Evolutionary conservation across 37 sponge, comb jelly and placozoan species (phyloP), one percentile per base, ranked within the genome.

Genomic region (Lycopodina hypogea): DNA sequence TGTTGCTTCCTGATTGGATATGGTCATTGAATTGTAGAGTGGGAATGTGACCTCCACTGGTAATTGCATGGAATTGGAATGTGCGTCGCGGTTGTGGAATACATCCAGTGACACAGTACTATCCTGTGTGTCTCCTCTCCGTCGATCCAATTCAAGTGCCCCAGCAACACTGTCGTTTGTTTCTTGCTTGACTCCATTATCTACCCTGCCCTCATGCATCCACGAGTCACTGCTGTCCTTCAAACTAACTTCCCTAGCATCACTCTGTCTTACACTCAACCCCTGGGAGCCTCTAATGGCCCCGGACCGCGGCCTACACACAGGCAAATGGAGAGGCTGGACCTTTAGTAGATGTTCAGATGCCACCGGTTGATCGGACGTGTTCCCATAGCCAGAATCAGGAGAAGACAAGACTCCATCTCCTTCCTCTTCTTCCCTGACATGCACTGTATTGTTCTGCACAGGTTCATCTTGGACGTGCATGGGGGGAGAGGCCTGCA

Each of bases 371-470:
- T 65, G 33, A 41, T 76, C 84, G 23, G 84, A 77, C 18, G 84
- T 86, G 69, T 79, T 73, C 17, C 80, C 80, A 55, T 80, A 86
- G 33, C 75, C 86, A 11, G 82, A 68, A 53, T 74, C 86, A 24
- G 68, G 80, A 2, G 78, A 77, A 42, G 68, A 78, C 42, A 66
- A 1, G 12, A 63, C 23, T 15, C 14, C 63, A 23, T 48, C 64
- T 21, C 30, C 42, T 7, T 33, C 30, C 11, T n/a, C 52, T 15
- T 29, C 59, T 51, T 50, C 30, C 1, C 37, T 40, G 28, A 7
- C 28, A 59, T 59, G 60, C n/a, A n/a, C n/a, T 59, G 4, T 23
- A 29, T 28, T 73, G 22, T 14, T 17, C 22, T 23, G 15, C 17
- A 38, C 38, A 17, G 55, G 17, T 1, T 78, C 68, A 55, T n/a